These are phyloP conservation scores for Paralvinella palmiformis DNA, from an alignment of 1,140 invertebrate species.

Conservation along the genomic window DNA sequence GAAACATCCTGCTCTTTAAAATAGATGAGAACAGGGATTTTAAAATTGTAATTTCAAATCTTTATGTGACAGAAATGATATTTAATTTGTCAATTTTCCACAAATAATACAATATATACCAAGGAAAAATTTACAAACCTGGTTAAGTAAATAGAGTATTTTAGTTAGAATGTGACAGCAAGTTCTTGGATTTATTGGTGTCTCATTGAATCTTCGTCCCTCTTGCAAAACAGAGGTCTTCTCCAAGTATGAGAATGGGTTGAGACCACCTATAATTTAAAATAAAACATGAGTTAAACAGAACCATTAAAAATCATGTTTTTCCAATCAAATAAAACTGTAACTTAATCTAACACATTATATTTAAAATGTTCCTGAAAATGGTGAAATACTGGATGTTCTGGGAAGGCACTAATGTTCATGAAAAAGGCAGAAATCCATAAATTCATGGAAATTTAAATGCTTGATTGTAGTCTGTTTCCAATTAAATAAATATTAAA, in stretches of 20 bases:
- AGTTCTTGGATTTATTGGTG: conserved; percentile 93
- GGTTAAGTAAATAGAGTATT: conserved; percentile 91
- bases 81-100: neutral
- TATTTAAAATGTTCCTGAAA: too few relatives aligned
- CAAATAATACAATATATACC: neutral
- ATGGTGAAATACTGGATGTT: too few relatives aligned
- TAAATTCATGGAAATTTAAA: too few relatives aligned
- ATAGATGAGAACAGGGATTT: neutral
- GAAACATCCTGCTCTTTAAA: neutral
- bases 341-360: too few relatives aligned
- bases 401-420: too few relatives aligned
- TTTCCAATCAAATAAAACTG: too few relatives aligned
- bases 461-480: too few relatives aligned
- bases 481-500: too few relatives aligned
- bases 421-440: too few relatives aligned
- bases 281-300: too few relatives aligned
- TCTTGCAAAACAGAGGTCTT: conserved; percentile 93
- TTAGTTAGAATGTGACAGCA: conserved; percentile 94
- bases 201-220: conserved; percentile 91
- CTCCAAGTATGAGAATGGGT: conserved; percentile 87
- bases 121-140: conserved; percentile 38
- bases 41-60: neutral
- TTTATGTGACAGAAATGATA: neutral
- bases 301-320: too few relatives aligned
- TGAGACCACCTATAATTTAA: conserved; percentile 70